Evolutionary conservation across 2,888 invertebrate genomes (phyloP), one percentile per base, ranked within the genome.

Genomic region (Machimus rusticus): DNA sequence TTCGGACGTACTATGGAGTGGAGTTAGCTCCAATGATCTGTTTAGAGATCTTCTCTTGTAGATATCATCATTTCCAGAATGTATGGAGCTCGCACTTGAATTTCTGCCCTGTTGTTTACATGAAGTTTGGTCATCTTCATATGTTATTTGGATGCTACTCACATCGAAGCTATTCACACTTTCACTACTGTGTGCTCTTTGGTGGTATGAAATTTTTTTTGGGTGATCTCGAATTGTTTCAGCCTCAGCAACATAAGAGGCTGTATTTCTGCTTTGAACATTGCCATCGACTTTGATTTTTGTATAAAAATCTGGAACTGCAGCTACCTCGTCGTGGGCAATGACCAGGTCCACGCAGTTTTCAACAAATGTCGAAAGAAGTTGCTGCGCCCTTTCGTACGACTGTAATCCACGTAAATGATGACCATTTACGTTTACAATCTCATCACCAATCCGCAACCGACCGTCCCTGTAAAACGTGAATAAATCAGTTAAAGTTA

Each of bases 341-440:
- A 95, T 95, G 28, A 95, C 94, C 87, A 95, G 93, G 90, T 95
- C 95, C 43, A 95, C 94, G 88, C 90, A 91, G 88, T 92, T 92
- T 88, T 92, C 92, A 46, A 91, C 91, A 84, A 93, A 93, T 82
- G 90, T 91, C 85, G 91, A 91, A 2, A 93, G 90, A 23, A 95
- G 93, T 78, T 94, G 93, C 90, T 95, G 95, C 23, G 95, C 94
- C 90, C 95, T 96, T 90, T 95, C 94, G 87, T 95, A 93, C 6
- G 95, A 95, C 74, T 95, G 94, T 87, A 97, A 93, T 1, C 96
- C 96, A 89, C 96, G 94, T 88, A 98, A 93, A 89, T 97, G 95
- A 90, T 95, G 95, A 12, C 97, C 97, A 92, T 98, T 98, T 43
- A 98, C 96, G 92, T 97, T 96, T 14, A 98, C 96, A 89, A 98